These are phyloP conservation scores for Apomyelois bistriatella DNA, from an alignment of 2,888 invertebrate species.

Conservation along the genomic window DNA sequence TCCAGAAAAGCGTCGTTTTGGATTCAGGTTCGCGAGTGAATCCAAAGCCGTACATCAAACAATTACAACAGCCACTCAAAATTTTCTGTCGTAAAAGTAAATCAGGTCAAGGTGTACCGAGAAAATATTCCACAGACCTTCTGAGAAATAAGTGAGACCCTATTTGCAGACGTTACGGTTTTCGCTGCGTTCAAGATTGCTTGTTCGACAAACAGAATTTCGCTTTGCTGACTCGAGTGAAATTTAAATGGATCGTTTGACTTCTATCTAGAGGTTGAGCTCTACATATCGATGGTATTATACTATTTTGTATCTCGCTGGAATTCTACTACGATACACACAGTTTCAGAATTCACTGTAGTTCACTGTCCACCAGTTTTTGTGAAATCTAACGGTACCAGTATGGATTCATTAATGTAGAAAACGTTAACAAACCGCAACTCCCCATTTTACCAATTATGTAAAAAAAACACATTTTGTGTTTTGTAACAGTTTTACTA, in stretches of 20 bases:
- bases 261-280: neutral
- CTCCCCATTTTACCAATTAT: too few relatives aligned
- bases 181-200: slow-evolving; percentile 35
- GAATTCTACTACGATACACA: too few relatives aligned
- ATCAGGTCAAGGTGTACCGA: slow-evolving; percentile 56
- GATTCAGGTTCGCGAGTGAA: neutral
- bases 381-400: too few relatives aligned
- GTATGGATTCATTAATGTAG: too few relatives aligned
- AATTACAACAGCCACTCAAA: slow-evolving; percentile 10
- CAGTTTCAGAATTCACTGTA: neutral
- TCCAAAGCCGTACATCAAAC: slow-evolving; percentile 9
- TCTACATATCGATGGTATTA: too few relatives aligned
- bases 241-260: slow-evolving; percentile 15
- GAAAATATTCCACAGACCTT: slow-evolving; percentile 52
- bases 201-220: slow-evolving; percentile 22
- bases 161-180: slow-evolving; percentile 47
- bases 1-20: neutral
- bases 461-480: too few relatives aligned
- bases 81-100: slow-evolving; percentile 23
- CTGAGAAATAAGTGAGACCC: slow-evolving; percentile 53
- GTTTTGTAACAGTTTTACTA: too few relatives aligned
- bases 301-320: too few relatives aligned
- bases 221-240: slow-evolving; percentile 11
- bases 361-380: too few relatives aligned
- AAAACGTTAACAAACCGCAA: too few relatives aligned